phyloP scores from a whole-genome alignment of 2,113 vertebrate genomes.

The Pterocles burchelli region DNA sequence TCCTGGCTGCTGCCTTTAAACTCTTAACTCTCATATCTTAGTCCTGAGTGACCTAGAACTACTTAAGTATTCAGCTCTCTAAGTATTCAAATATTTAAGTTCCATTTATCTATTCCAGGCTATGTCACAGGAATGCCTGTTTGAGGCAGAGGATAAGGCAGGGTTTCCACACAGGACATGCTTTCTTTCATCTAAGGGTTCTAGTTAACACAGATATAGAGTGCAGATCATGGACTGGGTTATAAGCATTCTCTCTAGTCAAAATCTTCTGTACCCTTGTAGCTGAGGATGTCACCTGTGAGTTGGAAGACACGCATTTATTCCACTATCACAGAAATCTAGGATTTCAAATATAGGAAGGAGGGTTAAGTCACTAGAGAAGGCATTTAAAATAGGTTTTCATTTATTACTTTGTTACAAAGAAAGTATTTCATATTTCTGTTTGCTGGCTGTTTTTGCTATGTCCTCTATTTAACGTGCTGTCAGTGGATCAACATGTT shows the following conservation, averaged over 20 bases:
- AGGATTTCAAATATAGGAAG: background rate
- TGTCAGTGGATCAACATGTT: background rate
- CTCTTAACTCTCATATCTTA: background rate
- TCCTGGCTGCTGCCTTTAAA: background rate
- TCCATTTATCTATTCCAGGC: background rate
- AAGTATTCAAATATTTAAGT: background rate
- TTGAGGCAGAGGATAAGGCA: background rate
- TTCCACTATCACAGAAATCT: background rate
- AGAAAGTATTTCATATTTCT: background rate
- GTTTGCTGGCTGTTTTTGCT: background rate
- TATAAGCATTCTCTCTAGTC: background rate
- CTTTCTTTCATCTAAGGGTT: background rate
- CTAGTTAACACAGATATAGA: background rate
- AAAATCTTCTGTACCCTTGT: background rate
- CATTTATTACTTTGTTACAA: background rate
- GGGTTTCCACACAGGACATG: background rate
- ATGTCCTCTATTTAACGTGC: background rate
- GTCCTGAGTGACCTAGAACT: background rate
- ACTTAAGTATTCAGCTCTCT: background rate
- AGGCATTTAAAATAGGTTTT: background rate
- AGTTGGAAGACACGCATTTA: background rate
- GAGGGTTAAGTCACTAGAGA: background rate
- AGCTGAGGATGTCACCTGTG: background rate
- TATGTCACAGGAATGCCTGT: background rate
- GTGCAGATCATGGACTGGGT: accelerated